Percentiles rank a stretch among this genome's conserved stretches.
Evolutionary conservation across 2,888 invertebrate genomes (phyloP).

Genomic region (Perizoma flavofasciatum): DNA sequence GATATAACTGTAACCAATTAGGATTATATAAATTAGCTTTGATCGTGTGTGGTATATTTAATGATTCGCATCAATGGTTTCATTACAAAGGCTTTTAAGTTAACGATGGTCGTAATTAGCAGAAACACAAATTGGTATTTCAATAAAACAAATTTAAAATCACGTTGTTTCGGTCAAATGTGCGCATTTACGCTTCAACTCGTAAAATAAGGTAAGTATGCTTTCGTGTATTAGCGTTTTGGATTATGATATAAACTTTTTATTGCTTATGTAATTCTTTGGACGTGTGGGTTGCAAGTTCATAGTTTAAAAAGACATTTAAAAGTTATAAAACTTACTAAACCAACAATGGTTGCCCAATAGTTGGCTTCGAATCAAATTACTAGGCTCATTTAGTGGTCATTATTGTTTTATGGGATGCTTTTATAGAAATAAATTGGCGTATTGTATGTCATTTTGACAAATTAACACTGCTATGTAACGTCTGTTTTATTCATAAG

Average conservation of each 20-base stretch:
- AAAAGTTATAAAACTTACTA: slow-evolving; percentile 34
- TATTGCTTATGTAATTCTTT: slow-evolving; percentile 22
- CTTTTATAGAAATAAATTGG: slow-evolving; percentile 26
- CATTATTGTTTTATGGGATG: slow-evolving; percentile 32
- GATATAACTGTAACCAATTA: too few relatives aligned
- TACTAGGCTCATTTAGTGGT: slow-evolving; percentile 27
- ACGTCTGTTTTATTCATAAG: slow-evolving; percentile 20
- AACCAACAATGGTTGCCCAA: slow-evolving; percentile 23
- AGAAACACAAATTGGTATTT: slow-evolving; percentile 26
- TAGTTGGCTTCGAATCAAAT: slow-evolving; percentile 26
- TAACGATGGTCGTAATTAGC: slow-evolving; percentile 31
- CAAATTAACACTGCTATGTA: slow-evolving; percentile 45
- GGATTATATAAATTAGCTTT: too few relatives aligned
- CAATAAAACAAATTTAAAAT: slow-evolving; percentile 29
- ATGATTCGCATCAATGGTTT: slow-evolving; percentile 21
- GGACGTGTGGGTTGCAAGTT: slow-evolving; percentile 31
- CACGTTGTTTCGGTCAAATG: slow-evolving; percentile 27
- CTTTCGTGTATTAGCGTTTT: slow-evolving; percentile 19
- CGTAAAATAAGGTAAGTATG: slow-evolving; percentile 19
- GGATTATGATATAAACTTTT: slow-evolving; percentile 21
- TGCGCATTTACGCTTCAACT: slow-evolving; percentile 32
- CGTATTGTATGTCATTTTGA: slow-evolving; percentile 26
- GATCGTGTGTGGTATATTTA: slow-evolving; percentile 24
- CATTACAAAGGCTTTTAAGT: slow-evolving; percentile 25
- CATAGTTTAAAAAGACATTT: slow-evolving; percentile 37